Evolutionary conservation across 2,888 invertebrate species (phyloP), one percentile per base, ranked within the genome.

Genomic region (Drosophila borealis): DNA sequence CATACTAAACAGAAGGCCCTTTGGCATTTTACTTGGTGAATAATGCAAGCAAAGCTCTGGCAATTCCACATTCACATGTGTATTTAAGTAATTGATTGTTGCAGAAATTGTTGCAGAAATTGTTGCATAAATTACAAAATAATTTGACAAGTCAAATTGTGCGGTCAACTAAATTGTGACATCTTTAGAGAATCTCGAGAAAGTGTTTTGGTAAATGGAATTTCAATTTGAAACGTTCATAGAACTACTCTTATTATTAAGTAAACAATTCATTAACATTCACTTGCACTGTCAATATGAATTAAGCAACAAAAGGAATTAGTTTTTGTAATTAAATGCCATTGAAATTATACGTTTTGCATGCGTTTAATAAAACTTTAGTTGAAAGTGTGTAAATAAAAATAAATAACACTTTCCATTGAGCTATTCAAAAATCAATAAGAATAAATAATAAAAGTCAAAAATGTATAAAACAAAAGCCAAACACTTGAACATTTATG

Each of bases 51-150:
- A 41, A 57, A 37, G 34, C 13, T 5, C 11, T 5, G 14, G 9
- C 2, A 13, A 9, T 33, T n/a, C 33, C 45, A 48, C 45, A 78
- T 48, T 64, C 49, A 45, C 48, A 51, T 33, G 11, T 11, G 34
- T 29, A 55, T 42, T 72, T 54, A 42, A 59, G 25, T 72, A 55
- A 59, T 72, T 72, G 45, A 57, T 64, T 59, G 50, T 11, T n/a
- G 1, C 10, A 9, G 36, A 37, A 44, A 46, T 64, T 59, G 50
- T 11, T n/a, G 1, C 10, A 9, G 36, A 37, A 44, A 46, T 46
- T 51, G 10, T 25, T 55, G 55, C 45, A 65, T 46, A 45, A 50
- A 39, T 66, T 51, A 29, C 13, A 33, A 10, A 37, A 11, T 11
- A n/a, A 46, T 42, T 69, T 46, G 17, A n/a, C 33, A 37, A 25